These are phyloP conservation scores for Himantopus leucocephalus DNA, from an alignment of 2,113 vertebrate species.

Conservation along the genomic window DNA sequence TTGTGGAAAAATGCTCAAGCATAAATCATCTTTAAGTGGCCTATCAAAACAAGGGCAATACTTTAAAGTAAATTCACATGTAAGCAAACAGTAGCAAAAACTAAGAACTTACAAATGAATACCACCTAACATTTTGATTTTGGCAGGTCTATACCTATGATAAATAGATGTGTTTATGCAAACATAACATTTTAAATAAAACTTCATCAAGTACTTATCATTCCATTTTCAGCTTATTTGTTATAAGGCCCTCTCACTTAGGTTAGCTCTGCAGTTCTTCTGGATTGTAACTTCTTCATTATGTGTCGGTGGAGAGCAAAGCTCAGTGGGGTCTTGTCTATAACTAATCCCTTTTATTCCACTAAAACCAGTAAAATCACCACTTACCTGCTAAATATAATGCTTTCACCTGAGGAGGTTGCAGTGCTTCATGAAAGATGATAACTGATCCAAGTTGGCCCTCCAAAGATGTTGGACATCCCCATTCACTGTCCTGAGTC, in stretches of 20 bases:
- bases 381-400: conserved; percentile 87
- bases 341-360: neutral
- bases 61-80: neutral
- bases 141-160: neutral
- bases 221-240: neutral
- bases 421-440: conserved; percentile 90
- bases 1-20: neutral
- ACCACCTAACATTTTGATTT: neutral
- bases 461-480: conserved; percentile 94
- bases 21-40: neutral
- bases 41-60: neutral
- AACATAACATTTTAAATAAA: neutral
- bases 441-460: conserved; percentile 92
- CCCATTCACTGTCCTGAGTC: conserved; percentile 98
- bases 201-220: neutral
- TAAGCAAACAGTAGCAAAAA: neutral
- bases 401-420: conserved; percentile 86
- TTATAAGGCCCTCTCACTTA: neutral
- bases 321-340: neutral
- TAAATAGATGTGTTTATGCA: neutral
- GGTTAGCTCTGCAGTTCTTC: neutral
- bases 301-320: neutral
- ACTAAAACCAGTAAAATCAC: neutral
- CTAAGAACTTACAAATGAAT: neutral
- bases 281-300: neutral